Conservation (phyloP, 2,113 vertebrate genomes). For the Oxygymnocypris stewartii region DNA sequence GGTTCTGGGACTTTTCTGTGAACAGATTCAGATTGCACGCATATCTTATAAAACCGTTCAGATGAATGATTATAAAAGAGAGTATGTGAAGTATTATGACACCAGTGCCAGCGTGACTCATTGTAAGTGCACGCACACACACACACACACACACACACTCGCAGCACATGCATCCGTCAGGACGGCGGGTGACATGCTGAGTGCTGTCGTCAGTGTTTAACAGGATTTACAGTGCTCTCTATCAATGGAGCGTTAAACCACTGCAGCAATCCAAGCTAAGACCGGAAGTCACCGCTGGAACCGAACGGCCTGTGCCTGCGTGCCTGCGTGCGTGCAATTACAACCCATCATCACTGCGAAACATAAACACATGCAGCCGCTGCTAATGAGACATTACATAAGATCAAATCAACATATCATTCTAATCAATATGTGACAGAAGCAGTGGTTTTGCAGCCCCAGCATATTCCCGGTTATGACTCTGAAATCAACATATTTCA, state of each 20-base stretch:
- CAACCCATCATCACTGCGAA: neutral
- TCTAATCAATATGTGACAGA: neutral
- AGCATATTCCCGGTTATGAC: neutral
- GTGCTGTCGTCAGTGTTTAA: constrained; percentile 37
- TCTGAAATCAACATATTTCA: neutral
- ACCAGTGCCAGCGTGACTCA: neutral
- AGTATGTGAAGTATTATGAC: neutral
- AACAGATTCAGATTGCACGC: neutral
- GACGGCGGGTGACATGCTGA: neutral
- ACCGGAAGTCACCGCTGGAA: neutral
- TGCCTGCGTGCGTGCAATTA: constrained; percentile 6
- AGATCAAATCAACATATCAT: neutral
- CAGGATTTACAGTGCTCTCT: constrained; percentile 31
- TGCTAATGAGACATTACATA: neutral
- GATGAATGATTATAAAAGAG: neutral
- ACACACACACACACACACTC: neutral
- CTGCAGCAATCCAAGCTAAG: constrained; percentile 18
- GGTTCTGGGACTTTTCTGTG: no score
- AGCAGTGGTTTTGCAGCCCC: neutral
- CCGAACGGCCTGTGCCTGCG: neutral
- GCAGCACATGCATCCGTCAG: neutral
- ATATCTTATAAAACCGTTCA: no score
- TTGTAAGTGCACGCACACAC: no score
- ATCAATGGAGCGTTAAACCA: constrained; percentile 36
- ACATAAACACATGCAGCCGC: neutral